Evolutionary conservation across 2,113 vertebrate species (phyloP), one percentile per base, ranked within the genome.

Genomic region (Dendrocopos noguchii): DNA sequence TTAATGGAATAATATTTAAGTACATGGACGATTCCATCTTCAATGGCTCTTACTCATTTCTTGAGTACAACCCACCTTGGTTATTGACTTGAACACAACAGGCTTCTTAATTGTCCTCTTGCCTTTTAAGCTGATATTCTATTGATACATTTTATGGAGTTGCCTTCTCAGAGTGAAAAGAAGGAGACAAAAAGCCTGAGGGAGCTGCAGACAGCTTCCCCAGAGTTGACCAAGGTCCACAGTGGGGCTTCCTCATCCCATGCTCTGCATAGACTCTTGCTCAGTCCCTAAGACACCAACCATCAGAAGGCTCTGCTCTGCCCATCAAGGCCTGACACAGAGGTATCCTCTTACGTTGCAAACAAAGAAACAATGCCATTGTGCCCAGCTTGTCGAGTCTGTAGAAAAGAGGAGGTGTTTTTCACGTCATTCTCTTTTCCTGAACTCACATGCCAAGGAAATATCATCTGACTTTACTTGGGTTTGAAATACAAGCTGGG

Each of bases 251-350:
- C 31, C 15, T 56, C 9, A 50, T n/a, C 36, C 50, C 9, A 7
- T 0, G 1, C 18, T 55, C 44, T 53, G 34, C 8, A 56, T 8
- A 53, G 50, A 7, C 8, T 78, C 28, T 47, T 76, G n/a, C 33
- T 63, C 25, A 50, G 11, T n/a, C 18, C 17, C n/a, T 0, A 3
- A 25, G 67, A 15, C 15, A 36, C 50, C 39, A 68, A 13, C 16
- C 46, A 2, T 5, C 3, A 9, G 56, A 88, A 20, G 18, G 15
- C 57, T 66, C 15, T 73, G 50, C 28, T 90, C 6, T 18, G 56
- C 15, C 15, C 1, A 0, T 27, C 57, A 21, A 31, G 15, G 16
- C 36, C 46, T 24, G 27, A 12, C 24, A 12, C 0, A 0, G 28
- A 9, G 5, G 12, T 66, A 28, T 53, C 9, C 15, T 94, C 56